phyloP scores from a whole-genome alignment of 2,113 vertebrate genomes.

The Onychorhynchus coronatus region DNA sequence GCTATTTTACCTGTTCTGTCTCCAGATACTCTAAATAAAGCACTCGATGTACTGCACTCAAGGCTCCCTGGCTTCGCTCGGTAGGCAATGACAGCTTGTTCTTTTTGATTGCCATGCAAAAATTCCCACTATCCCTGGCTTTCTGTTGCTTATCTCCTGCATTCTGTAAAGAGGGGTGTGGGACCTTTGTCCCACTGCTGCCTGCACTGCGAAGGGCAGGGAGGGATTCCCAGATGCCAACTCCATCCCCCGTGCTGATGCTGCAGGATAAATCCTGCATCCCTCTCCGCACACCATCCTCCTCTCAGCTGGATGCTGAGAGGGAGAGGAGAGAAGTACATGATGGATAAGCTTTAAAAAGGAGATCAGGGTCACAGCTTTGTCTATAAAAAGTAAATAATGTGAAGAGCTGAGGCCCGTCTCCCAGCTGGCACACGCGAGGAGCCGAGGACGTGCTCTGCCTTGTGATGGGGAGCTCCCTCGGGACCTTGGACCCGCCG shows the following conservation, averaged over 20 bases:
- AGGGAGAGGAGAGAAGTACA: background rate
- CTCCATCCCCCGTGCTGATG: background rate
- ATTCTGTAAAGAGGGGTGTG: background rate
- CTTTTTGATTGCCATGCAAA: background rate
- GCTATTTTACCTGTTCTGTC: conserved; percentile 23
- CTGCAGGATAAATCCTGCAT: background rate
- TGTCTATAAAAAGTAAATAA: conserved; percentile 48
- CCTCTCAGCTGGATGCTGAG: background rate
- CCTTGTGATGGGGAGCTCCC: background rate
- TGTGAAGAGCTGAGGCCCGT: background rate
- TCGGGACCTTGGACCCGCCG: background rate
- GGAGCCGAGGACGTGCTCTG: background rate
- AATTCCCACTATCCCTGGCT: background rate
- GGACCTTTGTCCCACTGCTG: background rate
- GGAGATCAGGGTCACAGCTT: conserved; percentile 16
- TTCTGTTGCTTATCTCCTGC: background rate
- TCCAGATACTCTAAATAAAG: background rate
- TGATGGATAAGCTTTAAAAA: conserved; percentile 29
- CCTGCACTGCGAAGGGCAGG: rapidly evolving
- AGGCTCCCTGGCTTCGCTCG: background rate
- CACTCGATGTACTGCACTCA: background rate
- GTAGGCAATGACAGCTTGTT: background rate
- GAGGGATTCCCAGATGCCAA: background rate
- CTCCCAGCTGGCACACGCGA: background rate
- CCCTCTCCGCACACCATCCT: background rate